Evolutionary conservation across 2,888 invertebrate species (phyloP).

Genomic region (Cheilosia variabilis): DNA sequence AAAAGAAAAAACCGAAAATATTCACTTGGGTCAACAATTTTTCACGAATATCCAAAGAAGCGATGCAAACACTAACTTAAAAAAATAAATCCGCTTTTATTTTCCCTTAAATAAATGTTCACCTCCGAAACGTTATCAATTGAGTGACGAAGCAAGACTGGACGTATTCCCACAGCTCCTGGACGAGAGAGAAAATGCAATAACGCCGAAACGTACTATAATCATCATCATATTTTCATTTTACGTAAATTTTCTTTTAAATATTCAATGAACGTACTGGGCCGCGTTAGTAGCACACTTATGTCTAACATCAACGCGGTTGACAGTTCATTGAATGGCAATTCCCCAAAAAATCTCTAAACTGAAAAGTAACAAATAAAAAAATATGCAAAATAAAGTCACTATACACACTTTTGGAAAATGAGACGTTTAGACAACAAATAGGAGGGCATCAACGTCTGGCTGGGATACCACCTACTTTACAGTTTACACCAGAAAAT

Average conservation of each 20-base stretch:
- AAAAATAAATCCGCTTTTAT: slow-evolving; percentile 4
- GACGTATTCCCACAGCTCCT: slow-evolving; percentile 74
- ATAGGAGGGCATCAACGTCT: slow-evolving; percentile 57
- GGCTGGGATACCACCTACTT: slow-evolving; percentile 51
- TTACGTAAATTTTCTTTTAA: slow-evolving; percentile 71
- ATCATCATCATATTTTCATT: slow-evolving; percentile 71
- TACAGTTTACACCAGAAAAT: slow-evolving; percentile 24
- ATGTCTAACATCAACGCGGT: slow-evolving; percentile 73
- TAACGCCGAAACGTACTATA: slow-evolving; percentile 73
- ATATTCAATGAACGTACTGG: slow-evolving; percentile 69
- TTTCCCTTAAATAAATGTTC: slow-evolving; percentile 42
- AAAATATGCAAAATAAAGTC: slow-evolving; percentile 39
- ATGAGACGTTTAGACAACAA: slow-evolving; percentile 51
- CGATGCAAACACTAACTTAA: slow-evolving; percentile 8
- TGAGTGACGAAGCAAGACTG: slow-evolving; percentile 75
- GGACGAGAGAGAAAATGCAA: slow-evolving; percentile 74
- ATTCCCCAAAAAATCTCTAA: slow-evolving; percentile 70
- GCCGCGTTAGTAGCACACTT: slow-evolving; percentile 67
- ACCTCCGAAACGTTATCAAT: slow-evolving; percentile 75
- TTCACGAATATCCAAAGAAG: slow-evolving; percentile 30
- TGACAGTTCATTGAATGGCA: slow-evolving; percentile 76
- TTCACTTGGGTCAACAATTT: slow-evolving; percentile 33
- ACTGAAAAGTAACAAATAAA: slow-evolving; percentile 56
- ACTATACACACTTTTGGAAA: slow-evolving; percentile 66
- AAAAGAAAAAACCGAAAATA: background rate